Evolutionary conservation across 2,113 vertebrate genomes (phyloP), one percentile per base, ranked within the genome.

Genomic region (Apaloderma vittatum): DNA sequence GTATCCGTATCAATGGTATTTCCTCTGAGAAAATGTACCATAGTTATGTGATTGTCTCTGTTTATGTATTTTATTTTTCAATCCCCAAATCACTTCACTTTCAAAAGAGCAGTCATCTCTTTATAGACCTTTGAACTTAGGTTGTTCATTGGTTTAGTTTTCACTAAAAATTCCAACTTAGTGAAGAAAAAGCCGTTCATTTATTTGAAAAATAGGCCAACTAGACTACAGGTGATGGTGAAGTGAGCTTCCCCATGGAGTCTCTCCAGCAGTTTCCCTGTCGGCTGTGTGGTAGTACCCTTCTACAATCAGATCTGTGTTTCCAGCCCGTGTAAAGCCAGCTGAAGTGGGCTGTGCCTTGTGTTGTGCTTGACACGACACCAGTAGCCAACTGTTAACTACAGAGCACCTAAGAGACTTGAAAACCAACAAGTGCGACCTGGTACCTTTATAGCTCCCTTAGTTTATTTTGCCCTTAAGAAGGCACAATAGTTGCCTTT

Each of bases 21-120:
- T 88, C 55, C 58, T 81, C 75, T 71, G 75, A 79, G 78, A 91
- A 93, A 94, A 97, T 88, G 58, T 68, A 34, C 68, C 30, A 26
- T 63, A 29, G 61, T 84, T 54, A n/a, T 57, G n/a, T 67, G 43
- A 14, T 36, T 1, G 22, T 9, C 11, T 34, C 5, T 30, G 3
- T 34, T 1, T 45, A 4, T 48, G 4, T 72, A 12, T 55, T 6
- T 71, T 11, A 34, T 11, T 90, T 86, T 68, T 46, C 77, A 88
- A 76, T 78, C 23, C 1, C 30, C 34, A 61, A 62, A 11, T 37
- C 2, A 2, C 8, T 34, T 45, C 23, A 37, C 11, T 88, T 93
- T 81, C 82, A 58, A 75, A 48, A 66, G 15, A 88, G 8, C 34
- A 30, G 9, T 57, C 30, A 59, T 32, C 3, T 79, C 40, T 81